Conservation (phyloP, 2,888 invertebrate genomes). For the Blastobasis adustella region DNA sequence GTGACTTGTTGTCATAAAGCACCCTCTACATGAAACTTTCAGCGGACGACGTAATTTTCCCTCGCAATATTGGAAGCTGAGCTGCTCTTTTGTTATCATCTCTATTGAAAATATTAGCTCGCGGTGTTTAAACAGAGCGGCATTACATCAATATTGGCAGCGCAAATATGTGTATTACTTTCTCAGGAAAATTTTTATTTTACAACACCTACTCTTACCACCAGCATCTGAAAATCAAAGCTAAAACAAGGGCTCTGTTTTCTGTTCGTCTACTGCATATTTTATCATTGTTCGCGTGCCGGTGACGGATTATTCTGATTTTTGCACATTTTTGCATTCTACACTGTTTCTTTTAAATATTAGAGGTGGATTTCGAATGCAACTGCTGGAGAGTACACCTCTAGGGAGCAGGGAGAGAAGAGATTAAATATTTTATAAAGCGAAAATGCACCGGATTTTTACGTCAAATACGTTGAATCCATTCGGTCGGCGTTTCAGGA, state of each 20-base stretch:
- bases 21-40: conserved; percentile 43
- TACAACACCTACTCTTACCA: too few species aligned
- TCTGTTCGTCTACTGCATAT: conserved; percentile 1
- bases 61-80: conserved; percentile 22
- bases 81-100: background rate
- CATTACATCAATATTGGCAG: too few species aligned
- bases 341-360: too few species aligned
- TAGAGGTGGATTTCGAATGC: background rate
- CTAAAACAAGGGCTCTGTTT: background rate
- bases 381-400: background rate
- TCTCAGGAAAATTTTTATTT: too few species aligned
- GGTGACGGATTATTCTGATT: conserved; percentile 3
- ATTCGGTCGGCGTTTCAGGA: too few species aligned
- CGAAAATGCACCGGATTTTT: too few species aligned
- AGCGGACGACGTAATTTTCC: conserved; percentile 14
- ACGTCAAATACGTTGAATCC: too few species aligned
- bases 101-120: conserved; percentile 7
- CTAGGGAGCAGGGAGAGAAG: too few species aligned
- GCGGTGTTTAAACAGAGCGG: background rate
- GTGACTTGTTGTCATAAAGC: conserved; percentile 55
- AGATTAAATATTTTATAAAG: too few species aligned
- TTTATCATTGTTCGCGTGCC: background rate
- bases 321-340: background rate
- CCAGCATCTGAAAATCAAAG: background rate
- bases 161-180: too few species aligned